phyloP scores from a whole-genome alignment of 2,113 vertebrate genomes.

The Pica pica region DNA sequence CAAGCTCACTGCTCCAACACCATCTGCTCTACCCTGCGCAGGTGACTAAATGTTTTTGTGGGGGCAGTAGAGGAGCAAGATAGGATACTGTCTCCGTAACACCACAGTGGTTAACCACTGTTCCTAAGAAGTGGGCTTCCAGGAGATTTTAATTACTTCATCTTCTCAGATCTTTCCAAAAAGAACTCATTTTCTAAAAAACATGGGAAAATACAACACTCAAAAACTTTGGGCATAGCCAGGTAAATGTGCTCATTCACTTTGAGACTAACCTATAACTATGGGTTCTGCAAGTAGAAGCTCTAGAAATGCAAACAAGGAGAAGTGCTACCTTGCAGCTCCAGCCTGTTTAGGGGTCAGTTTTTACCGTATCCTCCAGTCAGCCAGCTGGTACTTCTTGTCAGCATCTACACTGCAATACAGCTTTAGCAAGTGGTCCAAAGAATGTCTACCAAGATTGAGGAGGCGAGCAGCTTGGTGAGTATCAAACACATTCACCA shows the following conservation, averaged over 20 bases:
- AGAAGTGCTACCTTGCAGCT: neutral
- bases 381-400: conserved; percentile 94
- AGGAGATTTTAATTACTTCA: neutral
- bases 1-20: neutral
- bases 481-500: conserved; percentile 95
- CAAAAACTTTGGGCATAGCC: neutral
- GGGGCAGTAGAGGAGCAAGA: neutral
- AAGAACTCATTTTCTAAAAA: neutral
- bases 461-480: conserved; percentile 91
- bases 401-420: conserved; percentile 85
- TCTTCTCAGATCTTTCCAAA: neutral
- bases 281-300: neutral
- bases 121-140: neutral
- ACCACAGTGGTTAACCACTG: neutral
- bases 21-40: neutral
- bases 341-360: neutral
- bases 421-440: conserved; percentile 87
- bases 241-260: neutral
- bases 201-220: neutral
- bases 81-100: neutral
- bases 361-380: conserved; percentile 94
- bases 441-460: conserved; percentile 86
- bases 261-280: neutral
- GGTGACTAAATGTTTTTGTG: neutral
- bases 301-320: neutral